A percentile compares a stretch with the other conserved stretches of the same genome.
Conservation (phyloP, 2,797 vertebrate species). For the Coilia nasus region DNA sequence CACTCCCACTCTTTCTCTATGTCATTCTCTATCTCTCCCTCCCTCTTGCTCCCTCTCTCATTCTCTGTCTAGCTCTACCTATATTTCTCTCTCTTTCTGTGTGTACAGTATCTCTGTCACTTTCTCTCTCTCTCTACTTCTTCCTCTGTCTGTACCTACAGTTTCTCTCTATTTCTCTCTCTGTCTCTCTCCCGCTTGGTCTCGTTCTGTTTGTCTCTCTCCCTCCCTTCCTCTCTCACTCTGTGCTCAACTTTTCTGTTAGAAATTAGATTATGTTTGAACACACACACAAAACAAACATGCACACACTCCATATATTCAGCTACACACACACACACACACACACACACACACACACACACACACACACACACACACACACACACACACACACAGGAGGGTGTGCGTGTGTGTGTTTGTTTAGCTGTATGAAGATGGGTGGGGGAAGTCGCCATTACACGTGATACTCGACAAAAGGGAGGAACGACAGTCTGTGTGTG, state of each 20-base stretch:
- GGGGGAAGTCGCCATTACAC: not conserved
- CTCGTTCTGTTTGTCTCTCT: too few relatives aligned
- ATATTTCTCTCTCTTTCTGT: too few relatives aligned
- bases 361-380: conserved; percentile 28
- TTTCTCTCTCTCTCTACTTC: too few relatives aligned
- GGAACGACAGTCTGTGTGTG: not conserved
- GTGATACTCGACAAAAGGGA: not conserved
- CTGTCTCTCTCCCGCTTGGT: too few relatives aligned
- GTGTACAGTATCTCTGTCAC: too few relatives aligned
- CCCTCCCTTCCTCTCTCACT: conserved; percentile 34
- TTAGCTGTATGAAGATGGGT: not conserved
- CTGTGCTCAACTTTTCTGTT: conserved; percentile 31
- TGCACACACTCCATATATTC: too few relatives aligned
- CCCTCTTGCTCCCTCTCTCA: not conserved
- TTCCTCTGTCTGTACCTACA: too few relatives aligned
- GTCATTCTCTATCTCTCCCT: not conserved
- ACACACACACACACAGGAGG: not conserved
- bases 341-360: conserved; percentile 12
- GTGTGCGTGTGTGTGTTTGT: not conserved
- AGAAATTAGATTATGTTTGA: conserved; percentile 34
- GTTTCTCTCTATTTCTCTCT: too few relatives aligned
- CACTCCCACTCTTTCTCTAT: conserved; percentile 14
- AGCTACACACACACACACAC: too few relatives aligned
- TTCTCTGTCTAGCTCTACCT: too few relatives aligned
- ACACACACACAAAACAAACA: too few relatives aligned